These are phyloP conservation scores for Cosmopolites sordidus DNA, from an alignment of 2,888 invertebrate genomes.

Conservation along the genomic window DNA sequence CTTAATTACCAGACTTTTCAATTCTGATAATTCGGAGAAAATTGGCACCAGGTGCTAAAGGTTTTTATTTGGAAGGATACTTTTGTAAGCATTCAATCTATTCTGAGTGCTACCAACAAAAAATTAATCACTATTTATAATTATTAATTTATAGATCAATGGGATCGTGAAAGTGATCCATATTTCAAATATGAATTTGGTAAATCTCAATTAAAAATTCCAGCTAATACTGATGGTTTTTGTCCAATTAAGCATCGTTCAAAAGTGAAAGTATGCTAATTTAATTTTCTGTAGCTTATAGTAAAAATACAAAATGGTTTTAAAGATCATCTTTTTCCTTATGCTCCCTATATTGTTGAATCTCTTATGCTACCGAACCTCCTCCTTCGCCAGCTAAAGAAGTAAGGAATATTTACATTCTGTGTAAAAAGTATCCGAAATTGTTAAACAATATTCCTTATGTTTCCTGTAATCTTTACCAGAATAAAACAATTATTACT, in stretches of 20 bases:
- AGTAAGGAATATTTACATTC: slow-evolving; percentile 23
- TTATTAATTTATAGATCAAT: slow-evolving; percentile 66
- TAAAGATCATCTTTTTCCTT: slow-evolving; percentile 88
- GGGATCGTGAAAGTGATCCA: slow-evolving; percentile 80
- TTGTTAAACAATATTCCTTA: no score
- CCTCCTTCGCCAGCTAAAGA: slow-evolving; percentile 72
- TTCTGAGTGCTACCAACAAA: neutral
- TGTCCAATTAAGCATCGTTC: slow-evolving; percentile 79
- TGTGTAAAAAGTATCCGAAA: no score
- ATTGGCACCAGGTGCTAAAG: slow-evolving; percentile 95
- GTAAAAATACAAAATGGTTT: slow-evolving; percentile 66
- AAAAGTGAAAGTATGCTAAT: slow-evolving; percentile 69
- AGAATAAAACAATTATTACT: no score
- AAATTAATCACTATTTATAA: neutral
- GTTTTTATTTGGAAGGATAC: slow-evolving; percentile 86
- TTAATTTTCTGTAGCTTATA: slow-evolving; percentile 53
- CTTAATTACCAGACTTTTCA: no score
- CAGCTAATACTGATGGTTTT: slow-evolving; percentile 78
- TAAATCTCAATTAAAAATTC: slow-evolving; percentile 89
- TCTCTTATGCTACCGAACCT: slow-evolving; percentile 72
- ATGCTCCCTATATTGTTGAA: slow-evolving; percentile 92
- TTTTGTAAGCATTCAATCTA: slow-evolving; percentile 69
- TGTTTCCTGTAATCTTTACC: no score
- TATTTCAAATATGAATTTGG: slow-evolving; percentile 85
- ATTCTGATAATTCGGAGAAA: slow-evolving; percentile 85